Base-by-base conservation (phyloP, 2,113 vertebrate species). In the Cheilinus undulatus region DNA sequence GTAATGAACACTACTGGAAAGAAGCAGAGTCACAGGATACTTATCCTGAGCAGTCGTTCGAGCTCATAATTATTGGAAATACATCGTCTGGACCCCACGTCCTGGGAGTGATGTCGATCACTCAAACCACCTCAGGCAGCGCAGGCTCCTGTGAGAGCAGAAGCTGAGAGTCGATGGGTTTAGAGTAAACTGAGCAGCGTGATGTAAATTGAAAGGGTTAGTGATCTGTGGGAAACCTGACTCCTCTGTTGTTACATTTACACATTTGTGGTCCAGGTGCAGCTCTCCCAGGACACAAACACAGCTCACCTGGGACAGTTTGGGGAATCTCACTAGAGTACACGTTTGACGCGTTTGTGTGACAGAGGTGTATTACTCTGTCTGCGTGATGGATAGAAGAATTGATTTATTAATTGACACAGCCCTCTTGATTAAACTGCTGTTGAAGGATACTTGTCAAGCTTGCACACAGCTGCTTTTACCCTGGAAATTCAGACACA, bases 201-300 rank as follows among this genome's bases (percentile, higher is more conserved):
- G 66, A 88, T 86, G 81, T 60, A 54, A 86, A 86, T 86, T 89
- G 83, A 87, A 88, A 83, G 79, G 62, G 65, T 84, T 84, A 74
- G 82, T 71, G 82, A 83, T 86, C 80, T 74, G 69, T 50, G 73
- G 83, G 76, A 80, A 92, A 90, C 71, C 32, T 34, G 81, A 90
- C 54, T 77, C 85, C 36, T 58, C 20, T 8, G 60, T 54, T 20
- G 49, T 71, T 71, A 68, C 73, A 73, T 76, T 71, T 65, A 79
- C 62, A 76, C 45, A 24, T 46, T 64, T 78, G 80, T 64, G 82
- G 45, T 71, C 71, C 54, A 63, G 53, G 51, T 74, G 73, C 34
- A 49, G 42, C 51, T 75, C 75, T 64, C 61, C 9, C 62, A 34
- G 54, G 30, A 74, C 52, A 50, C 30, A 80, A 52, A 53, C 53